Percentiles rank a stretch among this genome's conserved stretches.
These are phyloP conservation scores for Rutilus rutilus DNA, from an alignment of 2,113 vertebrate genomes.

Conservation along the genomic window DNA sequence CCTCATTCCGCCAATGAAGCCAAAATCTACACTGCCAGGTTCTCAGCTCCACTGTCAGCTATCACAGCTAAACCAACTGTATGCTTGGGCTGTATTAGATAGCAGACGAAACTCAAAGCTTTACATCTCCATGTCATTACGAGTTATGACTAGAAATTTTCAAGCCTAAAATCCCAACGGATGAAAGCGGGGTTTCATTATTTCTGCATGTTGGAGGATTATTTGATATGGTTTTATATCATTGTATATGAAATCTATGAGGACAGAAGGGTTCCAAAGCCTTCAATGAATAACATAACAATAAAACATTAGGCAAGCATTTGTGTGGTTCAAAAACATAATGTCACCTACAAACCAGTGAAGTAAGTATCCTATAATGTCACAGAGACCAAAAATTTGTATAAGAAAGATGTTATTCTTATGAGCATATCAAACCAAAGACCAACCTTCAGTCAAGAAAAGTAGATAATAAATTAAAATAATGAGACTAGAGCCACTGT, in stretches of 20 bases:
- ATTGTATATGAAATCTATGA: not conserved
- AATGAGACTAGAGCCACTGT: not conserved
- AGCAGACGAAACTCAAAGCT: constrained; percentile 21
- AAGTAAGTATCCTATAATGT: not conserved
- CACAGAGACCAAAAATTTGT: not conserved
- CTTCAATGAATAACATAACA: not conserved
- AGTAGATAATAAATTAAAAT: not conserved
- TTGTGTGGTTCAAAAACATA: not conserved
- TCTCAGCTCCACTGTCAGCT: not conserved
- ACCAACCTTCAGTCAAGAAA: not conserved
- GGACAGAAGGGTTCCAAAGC: not conserved
- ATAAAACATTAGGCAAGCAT: not conserved
- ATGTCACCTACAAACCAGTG: not conserved
- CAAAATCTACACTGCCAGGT: constrained; percentile 13
- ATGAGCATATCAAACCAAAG: not conserved
- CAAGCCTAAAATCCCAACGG: not conserved
- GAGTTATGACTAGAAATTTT: constrained; percentile 5
- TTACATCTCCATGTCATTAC: constrained; percentile 32
- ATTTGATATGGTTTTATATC: not conserved
- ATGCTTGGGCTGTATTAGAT: constrained; percentile 2
- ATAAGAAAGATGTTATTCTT: too few relatives aligned
- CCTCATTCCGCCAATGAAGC: constrained; percentile 11
- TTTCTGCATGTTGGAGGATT: constrained; percentile 32
- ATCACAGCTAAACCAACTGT: constrained; percentile 5
- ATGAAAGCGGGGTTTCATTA: constrained; percentile 6